Base-by-base conservation (phyloP, 2,797 vertebrate genomes). In the Enteromius viviparus region DNA sequence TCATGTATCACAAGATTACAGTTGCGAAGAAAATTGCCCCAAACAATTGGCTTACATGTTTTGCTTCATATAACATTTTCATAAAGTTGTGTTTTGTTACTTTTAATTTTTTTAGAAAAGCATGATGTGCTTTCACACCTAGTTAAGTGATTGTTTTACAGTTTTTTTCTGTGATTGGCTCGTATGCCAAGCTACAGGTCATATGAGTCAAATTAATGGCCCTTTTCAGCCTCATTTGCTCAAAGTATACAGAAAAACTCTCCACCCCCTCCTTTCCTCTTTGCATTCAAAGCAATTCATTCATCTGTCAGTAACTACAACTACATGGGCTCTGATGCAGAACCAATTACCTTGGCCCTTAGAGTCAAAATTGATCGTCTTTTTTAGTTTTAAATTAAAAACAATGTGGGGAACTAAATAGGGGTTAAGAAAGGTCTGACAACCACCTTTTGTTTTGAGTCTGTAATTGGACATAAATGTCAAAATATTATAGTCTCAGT, bases 381-480 rank as follows among this genome's bases (percentile, higher is more conserved):
- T 92, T 88, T 89, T 92, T 92, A 74, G 92, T 94, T 93, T 94
- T 84, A 86, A 89, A 88, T 89, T 87, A 91, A 91, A 93, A 93
- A 93, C 84, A 84, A 90, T 91, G 91, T 81, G 87, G 91, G 93
- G 91, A 94, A 94, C 93, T 94, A 94, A 95, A 94, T 94, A 94
- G 92, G 93, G 94, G 92, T 95, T 94, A 93, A 87, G 92, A 93
- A 94, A 94, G 92, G 94, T 94, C 93, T 91, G 89, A 85, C 91
- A 90, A 88, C 93, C 92, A 95, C 93, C 94, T 95, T 96, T 95
- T 95, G 93, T 95, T 96, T 95, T 94, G 92, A 92, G 93, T 93
- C 92, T 74, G 86, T 96, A 96, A 96, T 96, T 95, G 94, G 94
- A 93, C 93, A 94, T 95, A 95, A 95, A 96, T 95, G 94, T 96